Conservation (phyloP, 2,797 vertebrate genomes). For the Okamejei kenojei region DNA sequence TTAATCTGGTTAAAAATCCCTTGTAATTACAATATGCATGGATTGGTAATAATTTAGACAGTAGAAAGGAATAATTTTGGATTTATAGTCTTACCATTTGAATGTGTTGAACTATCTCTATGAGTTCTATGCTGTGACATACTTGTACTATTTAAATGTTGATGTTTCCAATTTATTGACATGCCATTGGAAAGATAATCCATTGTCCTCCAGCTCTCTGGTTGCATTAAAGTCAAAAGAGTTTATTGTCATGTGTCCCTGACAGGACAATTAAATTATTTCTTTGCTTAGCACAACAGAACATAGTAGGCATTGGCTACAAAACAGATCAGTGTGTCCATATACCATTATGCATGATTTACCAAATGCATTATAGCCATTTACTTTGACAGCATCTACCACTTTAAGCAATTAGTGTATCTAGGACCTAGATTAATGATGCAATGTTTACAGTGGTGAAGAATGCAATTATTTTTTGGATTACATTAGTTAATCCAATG, state of each 20-base stretch:
- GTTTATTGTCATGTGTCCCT: too few relatives aligned
- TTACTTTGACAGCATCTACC: too few relatives aligned
- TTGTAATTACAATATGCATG: neutral
- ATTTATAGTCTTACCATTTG: neutral
- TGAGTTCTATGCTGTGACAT: neutral
- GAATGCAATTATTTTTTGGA: too few relatives aligned
- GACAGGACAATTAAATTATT: too few relatives aligned
- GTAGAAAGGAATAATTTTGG: neutral
- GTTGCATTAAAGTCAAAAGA: too few relatives aligned
- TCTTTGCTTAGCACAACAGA: too few relatives aligned
- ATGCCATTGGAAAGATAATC: neutral
- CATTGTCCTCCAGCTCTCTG: neutral
- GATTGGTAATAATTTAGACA: neutral
- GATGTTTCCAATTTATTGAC: neutral
- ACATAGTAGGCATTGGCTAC: too few relatives aligned
- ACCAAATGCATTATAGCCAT: neutral
- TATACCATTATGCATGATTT: neutral
- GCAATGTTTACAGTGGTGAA: too few relatives aligned
- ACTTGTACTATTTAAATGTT: neutral
- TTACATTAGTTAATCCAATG: too few relatives aligned
- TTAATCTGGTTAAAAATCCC: neutral
- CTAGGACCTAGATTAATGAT: too few relatives aligned
- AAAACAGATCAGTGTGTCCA: too few relatives aligned
- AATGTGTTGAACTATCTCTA: neutral
- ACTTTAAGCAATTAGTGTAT: too few relatives aligned